Evolutionary conservation across 2,888 invertebrate genomes (phyloP).

Genomic region (Drosophila mayaguana): DNA sequence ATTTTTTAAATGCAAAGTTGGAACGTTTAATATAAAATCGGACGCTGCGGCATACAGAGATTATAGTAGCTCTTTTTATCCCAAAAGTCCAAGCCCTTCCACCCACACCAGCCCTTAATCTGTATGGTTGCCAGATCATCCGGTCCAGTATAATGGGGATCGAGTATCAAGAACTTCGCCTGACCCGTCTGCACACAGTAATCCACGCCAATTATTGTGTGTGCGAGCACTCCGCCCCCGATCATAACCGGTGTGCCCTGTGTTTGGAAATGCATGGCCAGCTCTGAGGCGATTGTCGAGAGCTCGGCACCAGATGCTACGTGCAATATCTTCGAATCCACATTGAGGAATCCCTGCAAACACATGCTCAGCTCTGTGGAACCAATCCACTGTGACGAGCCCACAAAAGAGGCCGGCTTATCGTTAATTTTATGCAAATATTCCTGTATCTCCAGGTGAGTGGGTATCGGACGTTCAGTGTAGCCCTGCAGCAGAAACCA

Average conservation of each 20-base stretch:
- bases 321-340: constrained; percentile 92
- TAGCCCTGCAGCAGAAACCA: constrained; percentile 97
- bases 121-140: constrained; percentile 92
- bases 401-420: constrained; percentile 94
- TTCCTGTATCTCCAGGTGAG: constrained; percentile 95
- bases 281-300: constrained; percentile 90
- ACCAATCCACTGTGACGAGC: constrained; percentile 98
- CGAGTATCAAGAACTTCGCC: constrained; percentile 96
- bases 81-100: constrained; percentile 98
- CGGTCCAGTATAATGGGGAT: constrained; percentile 98
- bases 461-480: constrained; percentile 90
- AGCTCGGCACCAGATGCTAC: constrained; percentile 95
- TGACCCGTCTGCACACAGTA: constrained; percentile 92
- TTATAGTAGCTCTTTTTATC: constrained; percentile 97
- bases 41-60: constrained; percentile 93
- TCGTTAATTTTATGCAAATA: constrained; percentile 97
- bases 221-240: constrained; percentile 98
- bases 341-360: constrained; percentile 91
- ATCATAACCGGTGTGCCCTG: constrained; percentile 99
- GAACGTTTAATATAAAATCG: constrained; percentile 80
- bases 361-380: constrained; percentile 98
- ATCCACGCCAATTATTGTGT: constrained; percentile 98
- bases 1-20: constrained; percentile 44
- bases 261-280: constrained; percentile 95
- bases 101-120: constrained; percentile 97